phyloP scores from a whole-genome alignment of 1,140 invertebrate species.

The Venustaconcha ellipsiformis region DNA sequence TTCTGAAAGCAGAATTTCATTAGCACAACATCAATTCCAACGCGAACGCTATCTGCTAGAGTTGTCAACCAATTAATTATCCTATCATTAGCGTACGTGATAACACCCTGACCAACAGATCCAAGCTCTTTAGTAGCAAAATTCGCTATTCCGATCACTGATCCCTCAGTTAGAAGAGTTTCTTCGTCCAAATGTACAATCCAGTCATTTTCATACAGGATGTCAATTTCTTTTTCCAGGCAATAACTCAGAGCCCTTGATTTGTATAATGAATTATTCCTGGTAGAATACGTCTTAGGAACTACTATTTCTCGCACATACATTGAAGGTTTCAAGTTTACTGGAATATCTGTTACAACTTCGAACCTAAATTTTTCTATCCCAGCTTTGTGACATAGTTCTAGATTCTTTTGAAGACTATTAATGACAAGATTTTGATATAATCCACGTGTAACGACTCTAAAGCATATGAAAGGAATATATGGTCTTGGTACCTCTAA shows the following conservation, averaged over 20 bases:
- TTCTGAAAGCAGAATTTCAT: too few species aligned
- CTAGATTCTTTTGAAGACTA: conserved; percentile 90
- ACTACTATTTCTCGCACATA: conserved; percentile 87
- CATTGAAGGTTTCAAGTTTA: conserved; percentile 78
- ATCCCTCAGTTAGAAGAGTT: conserved; percentile 92
- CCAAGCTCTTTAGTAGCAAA: conserved; percentile 89
- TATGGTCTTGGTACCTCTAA: too few species aligned
- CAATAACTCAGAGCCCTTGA: conserved; percentile 96
- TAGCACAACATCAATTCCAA: too few species aligned
- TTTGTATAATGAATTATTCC: conserved; percentile 93
- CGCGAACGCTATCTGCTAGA: too few species aligned
- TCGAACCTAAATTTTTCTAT: conserved; percentile 97
- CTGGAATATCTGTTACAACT: conserved; percentile 92
- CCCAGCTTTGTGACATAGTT: conserved; percentile 88
- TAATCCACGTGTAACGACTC: conserved; percentile 94
- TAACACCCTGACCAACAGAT: conserved; percentile 96
- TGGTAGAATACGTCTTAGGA: conserved; percentile 85
- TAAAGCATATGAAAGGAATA: conserved; percentile 94
- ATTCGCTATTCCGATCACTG: conserved; percentile 87
- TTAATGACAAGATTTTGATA: conserved; percentile 89
- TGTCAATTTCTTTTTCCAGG: conserved; percentile 88
- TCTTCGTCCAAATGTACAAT: conserved; percentile 98
- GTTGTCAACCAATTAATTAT: too few species aligned
- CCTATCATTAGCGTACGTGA: conserved; percentile 73
- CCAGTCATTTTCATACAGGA: conserved; percentile 91